These are phyloP conservation scores for Tiphia femorata DNA, from an alignment of 2,888 invertebrate species.

Conservation along the genomic window DNA sequence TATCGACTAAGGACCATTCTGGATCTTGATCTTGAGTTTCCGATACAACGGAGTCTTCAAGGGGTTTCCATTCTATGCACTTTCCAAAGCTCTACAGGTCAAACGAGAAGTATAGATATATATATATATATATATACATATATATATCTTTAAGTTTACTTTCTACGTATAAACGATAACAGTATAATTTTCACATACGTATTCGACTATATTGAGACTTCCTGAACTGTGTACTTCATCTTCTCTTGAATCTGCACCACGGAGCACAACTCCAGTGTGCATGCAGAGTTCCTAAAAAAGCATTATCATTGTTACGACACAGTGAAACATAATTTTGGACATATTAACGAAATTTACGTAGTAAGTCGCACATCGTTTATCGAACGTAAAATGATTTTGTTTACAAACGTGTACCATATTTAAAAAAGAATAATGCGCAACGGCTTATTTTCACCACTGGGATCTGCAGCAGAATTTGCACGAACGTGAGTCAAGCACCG, in stretches of 20 bases:
- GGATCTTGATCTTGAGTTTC: slow-evolving; percentile 80
- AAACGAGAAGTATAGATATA: slow-evolving; percentile 10
- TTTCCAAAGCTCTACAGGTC: slow-evolving; percentile 70
- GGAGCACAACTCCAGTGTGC: slow-evolving; percentile 84
- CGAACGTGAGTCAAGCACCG: too few relatives aligned
- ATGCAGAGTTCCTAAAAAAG: slow-evolving; percentile 78
- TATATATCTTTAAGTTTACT: too few relatives aligned
- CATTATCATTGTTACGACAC: slow-evolving; percentile 8
- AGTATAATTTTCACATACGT: slow-evolving; percentile 62
- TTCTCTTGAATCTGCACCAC: slow-evolving; percentile 72
- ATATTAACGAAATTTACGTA: too few relatives aligned
- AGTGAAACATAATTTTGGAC: too few relatives aligned
- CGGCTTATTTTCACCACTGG: too few relatives aligned
- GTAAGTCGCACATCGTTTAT: too few relatives aligned
- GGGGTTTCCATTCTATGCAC: slow-evolving; percentile 87
- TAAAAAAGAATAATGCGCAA: too few relatives aligned
- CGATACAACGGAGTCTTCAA: slow-evolving; percentile 82
- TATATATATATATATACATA: background rate
- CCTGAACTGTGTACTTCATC: slow-evolving; percentile 76
- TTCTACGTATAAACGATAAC: slow-evolving; percentile 3
- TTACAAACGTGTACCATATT: too few relatives aligned
- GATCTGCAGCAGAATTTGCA: too few relatives aligned
- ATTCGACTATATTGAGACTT: slow-evolving; percentile 78
- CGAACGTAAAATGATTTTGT: too few relatives aligned
- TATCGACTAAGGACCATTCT: slow-evolving; percentile 88